These are phyloP conservation scores for Rhabdophis nuchalis DNA, from an alignment of 2,797 vertebrate species.

Conservation along the genomic window DNA sequence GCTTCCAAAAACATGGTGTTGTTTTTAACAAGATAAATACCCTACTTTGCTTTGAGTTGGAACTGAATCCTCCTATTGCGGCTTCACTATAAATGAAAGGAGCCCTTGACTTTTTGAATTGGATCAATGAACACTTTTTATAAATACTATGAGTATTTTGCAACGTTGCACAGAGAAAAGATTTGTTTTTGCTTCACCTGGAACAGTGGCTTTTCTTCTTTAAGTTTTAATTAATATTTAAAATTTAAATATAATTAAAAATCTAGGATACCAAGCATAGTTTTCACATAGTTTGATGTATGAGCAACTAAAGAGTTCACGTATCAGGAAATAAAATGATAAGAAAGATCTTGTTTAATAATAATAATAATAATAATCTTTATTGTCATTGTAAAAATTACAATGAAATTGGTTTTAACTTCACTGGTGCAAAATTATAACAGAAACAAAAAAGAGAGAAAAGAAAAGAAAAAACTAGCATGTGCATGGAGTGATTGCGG, in stretches of 20 bases:
- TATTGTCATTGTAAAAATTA: too few species aligned
- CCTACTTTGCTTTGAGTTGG: not conserved
- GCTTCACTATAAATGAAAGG: not conserved
- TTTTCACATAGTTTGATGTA: not conserved
- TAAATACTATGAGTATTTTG: not conserved
- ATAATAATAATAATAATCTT: too few species aligned
- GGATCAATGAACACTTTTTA: not conserved
- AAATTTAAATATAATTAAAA: not conserved
- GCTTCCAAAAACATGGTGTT: not conserved
- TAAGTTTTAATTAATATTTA: not conserved
- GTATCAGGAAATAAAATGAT: not conserved
- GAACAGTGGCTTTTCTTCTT: not conserved
- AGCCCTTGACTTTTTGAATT: not conserved
- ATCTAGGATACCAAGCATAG: not conserved
- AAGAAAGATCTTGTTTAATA: constrained; percentile 2
- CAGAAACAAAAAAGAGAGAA: too few species aligned
- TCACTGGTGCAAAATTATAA: too few species aligned
- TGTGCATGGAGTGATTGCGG: too few species aligned
- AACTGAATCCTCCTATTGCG: not conserved
- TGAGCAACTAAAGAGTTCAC: not conserved
- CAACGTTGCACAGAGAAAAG: not conserved
- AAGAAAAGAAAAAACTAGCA: too few species aligned
- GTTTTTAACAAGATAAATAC: not conserved
- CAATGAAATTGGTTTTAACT: too few species aligned
- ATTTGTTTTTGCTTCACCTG: not conserved